Evolutionary conservation across 2,888 invertebrate genomes (phyloP).

Genomic region (Pterobdella sp.): DNA sequence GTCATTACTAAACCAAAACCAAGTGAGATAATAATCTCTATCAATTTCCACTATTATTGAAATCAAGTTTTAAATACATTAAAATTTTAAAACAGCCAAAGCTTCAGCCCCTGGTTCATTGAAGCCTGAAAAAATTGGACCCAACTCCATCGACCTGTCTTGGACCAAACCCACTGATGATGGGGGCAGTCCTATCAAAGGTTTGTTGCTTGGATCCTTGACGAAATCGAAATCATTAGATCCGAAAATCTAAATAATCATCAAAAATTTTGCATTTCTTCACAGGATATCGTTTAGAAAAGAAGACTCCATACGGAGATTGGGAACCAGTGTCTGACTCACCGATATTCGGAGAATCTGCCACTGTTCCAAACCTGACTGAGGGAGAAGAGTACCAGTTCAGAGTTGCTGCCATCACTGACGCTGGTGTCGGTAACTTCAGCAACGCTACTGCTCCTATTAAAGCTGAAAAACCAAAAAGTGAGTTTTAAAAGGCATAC

Average conservation of each 20-base stretch:
- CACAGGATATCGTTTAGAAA: constrained; percentile 76
- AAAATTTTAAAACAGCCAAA: constrained; percentile 31
- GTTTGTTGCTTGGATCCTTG: constrained; percentile 32
- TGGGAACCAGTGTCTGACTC: constrained; percentile 94
- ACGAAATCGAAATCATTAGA: background rate
- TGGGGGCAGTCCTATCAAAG: constrained; percentile 85
- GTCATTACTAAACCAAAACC: constrained; percentile 77
- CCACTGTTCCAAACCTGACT: constrained; percentile 75
- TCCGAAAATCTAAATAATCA: background rate
- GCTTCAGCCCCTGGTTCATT: constrained; percentile 87
- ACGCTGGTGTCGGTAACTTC: constrained; percentile 85
- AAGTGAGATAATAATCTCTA: constrained; percentile 38
- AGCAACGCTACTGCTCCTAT: constrained; percentile 81
- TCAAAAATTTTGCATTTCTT: background rate
- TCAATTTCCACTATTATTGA: background rate
- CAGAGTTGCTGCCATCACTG: constrained; percentile 83
- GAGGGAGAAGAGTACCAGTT: constrained; percentile 91
- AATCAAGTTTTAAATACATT: background rate
- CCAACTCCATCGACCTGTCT: constrained; percentile 74
- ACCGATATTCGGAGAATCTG: constrained; percentile 76
- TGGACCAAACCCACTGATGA: constrained; percentile 85
- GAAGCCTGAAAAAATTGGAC: constrained; percentile 82
- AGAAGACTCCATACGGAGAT: constrained; percentile 68
- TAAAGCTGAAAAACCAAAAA: constrained; percentile 62
- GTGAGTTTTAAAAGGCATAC: constrained; percentile 40